Conservation (phyloP, 2,888 invertebrate species). For the Lepeophtheirus nordmannii region DNA sequence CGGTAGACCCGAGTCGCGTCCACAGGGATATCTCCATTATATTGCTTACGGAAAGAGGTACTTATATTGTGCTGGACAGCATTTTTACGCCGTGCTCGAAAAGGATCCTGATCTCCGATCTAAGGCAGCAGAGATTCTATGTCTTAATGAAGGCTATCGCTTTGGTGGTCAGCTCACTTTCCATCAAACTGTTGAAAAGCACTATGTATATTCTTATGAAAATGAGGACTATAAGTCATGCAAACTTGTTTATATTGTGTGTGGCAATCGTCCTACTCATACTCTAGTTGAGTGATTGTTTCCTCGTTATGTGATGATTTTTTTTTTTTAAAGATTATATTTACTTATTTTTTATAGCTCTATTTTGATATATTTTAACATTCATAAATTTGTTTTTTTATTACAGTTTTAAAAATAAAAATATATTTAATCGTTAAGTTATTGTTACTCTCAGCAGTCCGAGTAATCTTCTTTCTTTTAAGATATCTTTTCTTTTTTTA, state of each 20-base stretch:
- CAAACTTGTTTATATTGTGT: slow-evolving; percentile 4
- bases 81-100: background rate
- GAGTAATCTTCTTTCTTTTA: too few relatives aligned
- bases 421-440: too few relatives aligned
- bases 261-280: background rate
- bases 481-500: too few relatives aligned
- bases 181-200: background rate
- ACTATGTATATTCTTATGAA: background rate
- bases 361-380: too few relatives aligned
- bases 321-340: background rate
- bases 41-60: slow-evolving; percentile 9
- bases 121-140: slow-evolving; percentile 1
- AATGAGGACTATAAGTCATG: background rate
- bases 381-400: too few relatives aligned
- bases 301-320: background rate
- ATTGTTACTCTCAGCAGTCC: too few relatives aligned
- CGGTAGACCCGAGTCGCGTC: slow-evolving; percentile 1
- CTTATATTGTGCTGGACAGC: slow-evolving; percentile 10
- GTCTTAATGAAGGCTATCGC: background rate
- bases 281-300: background rate
- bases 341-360: too few relatives aligned
- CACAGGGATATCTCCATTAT: slow-evolving; percentile 11
- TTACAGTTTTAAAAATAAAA: too few relatives aligned
- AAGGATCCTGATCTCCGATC: background rate
- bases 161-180: background rate